These are phyloP conservation scores for Brachypteracias leptosomus DNA, from an alignment of 2,113 vertebrate species.

Conservation along the genomic window DNA sequence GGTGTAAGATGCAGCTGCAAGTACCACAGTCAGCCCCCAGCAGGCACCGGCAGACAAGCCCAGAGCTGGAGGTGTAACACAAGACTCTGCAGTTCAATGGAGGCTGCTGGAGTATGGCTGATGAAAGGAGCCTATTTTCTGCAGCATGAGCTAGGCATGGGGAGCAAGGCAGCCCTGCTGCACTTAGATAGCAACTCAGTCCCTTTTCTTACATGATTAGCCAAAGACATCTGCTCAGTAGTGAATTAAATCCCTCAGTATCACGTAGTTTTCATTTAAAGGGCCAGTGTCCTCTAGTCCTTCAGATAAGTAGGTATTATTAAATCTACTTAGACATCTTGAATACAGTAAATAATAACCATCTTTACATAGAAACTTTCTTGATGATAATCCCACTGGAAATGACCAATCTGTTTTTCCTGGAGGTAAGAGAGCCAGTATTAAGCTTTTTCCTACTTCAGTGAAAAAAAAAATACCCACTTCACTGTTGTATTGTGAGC, in stretches of 20 bases:
- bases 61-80: fast-evolving
- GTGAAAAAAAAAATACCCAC: not conserved
- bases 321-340: not conserved
- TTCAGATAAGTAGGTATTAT: not conserved
- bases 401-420: not conserved
- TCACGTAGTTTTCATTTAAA: not conserved
- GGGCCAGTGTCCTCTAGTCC: not conserved
- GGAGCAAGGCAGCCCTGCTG: not conserved
- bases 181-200: not conserved
- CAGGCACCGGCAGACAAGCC: not conserved
- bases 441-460: not conserved
- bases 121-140: not conserved
- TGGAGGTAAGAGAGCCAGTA: not conserved
- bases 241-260: not conserved
- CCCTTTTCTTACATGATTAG: not conserved
- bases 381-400: not conserved
- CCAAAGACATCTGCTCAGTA: not conserved
- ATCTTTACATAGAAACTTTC: not conserved
- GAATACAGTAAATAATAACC: not conserved
- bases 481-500: not conserved
- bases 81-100: fast-evolving
- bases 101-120: not conserved
- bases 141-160: not conserved
- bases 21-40: not conserved
- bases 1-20: not conserved